Base-by-base conservation (phyloP, 2,888 invertebrate species). In the Drosophila stalkeri region DNA sequence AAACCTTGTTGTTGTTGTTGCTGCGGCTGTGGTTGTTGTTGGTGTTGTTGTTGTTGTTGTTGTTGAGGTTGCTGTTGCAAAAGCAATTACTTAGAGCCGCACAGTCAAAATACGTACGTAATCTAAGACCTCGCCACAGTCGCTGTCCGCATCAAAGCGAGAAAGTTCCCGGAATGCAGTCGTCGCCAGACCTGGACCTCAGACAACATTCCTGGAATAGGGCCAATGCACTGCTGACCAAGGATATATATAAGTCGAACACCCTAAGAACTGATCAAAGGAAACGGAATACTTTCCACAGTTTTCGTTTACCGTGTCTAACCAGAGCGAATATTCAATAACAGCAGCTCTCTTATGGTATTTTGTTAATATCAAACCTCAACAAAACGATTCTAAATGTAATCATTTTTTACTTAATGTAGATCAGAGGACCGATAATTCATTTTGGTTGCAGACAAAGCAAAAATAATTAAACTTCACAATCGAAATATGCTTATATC, bases 201-300 rank as follows among this genome's bases (percentile, higher is more conserved):
- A 87, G 88, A 84, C 88, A 75, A 72, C 86, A 83, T 87, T 87
- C 86, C 74, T 43, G 83, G 86, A 86, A 85, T 18, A 71, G 74
- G 72, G 78, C 73, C 76, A 85, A 76, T 82, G 81, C 49, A 57
- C 73, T 72, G 39, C 2, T 7, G 12, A 33, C 65, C 74, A 74
- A 80, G 80, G 77, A 80, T 77, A 70, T 27, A 46, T 77, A 67
- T 31, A 41, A 14, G 49, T 41, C 31, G 16, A 49, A 18, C 51
- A 11, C 9, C 20, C 16, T 14, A 51, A 12, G 35, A 52, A 23
- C 31, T 23, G 43, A 68, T 51, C 57, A 57, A 33, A 66, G 1
- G 33, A 49, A 57, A 49, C 43, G 41, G 14, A 27, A 27, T 43
- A n/a, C 18, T 51, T 51, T 6, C 31, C 51, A 18, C 27, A 46